Evolutionary conservation across 2,888 invertebrate genomes (phyloP), one percentile per base, ranked within the genome.

Genomic region (Charanyca ferruginea): DNA sequence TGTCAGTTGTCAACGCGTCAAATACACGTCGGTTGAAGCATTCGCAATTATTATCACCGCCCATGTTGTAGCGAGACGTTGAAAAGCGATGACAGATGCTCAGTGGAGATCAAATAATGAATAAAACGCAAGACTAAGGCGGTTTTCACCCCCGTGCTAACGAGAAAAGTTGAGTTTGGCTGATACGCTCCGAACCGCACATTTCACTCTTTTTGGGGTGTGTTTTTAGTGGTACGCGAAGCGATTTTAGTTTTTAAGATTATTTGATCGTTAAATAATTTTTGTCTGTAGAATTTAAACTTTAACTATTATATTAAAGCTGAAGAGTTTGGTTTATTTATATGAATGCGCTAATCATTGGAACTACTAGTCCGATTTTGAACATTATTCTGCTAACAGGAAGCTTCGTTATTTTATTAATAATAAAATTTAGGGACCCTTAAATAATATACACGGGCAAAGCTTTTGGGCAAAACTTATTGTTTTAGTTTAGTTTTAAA

Each of bases 121-220:
- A 91, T 89, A 89, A 91, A 92, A 90, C 85, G 89, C 89, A 87
- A 91, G 91, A 89, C 89, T 88, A 89, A 91, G 91, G 90, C 88
- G 87, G 89, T 92, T 90, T 67, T 88, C 89, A 83, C 91, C 90
- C 90, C 85, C 84, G 73, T 83, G 85, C 90, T 92, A 93, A 93
- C 91, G 92, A 92, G 92, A 92, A 92, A 93, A 93, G 91, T 93
- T 93, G 89, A 88, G 89, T 91, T 90, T 88, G 87, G 89, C 90
- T 93, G 92, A 92, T 90, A 90, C 90, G 89, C 85, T 86, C 80
- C 77, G 79, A 80, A 80, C 84, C 83, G 86, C 87, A 89, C 87
- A 88, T 89, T 91, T 90, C 83, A 87, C 87, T 87, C 83, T 85
- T 84, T 83, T 63, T 77, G 69, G 73, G 81, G 79, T 57, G 60